A percentile compares a stretch with the other conserved stretches of the same genome.
Conservation (phyloP, 2,113 vertebrate species). For the Phalacrocorax pelagicus region DNA sequence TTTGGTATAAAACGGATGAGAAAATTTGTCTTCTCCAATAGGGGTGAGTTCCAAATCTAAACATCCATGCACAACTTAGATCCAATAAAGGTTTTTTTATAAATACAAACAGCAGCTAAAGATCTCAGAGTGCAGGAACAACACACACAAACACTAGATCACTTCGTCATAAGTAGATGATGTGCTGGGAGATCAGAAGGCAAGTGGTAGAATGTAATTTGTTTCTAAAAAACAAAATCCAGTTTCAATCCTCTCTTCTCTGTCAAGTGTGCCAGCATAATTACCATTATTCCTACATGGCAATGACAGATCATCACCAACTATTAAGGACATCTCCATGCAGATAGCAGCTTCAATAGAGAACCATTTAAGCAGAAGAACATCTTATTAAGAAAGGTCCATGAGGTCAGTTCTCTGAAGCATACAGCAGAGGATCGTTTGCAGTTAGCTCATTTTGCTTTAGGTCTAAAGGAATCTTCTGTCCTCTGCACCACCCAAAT, state of each 20-base stretch:
- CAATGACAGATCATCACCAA: background rate
- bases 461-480: background rate
- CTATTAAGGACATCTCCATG: background rate
- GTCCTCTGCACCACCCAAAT: background rate
- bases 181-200: background rate
- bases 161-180: background rate
- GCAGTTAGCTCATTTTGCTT: background rate
- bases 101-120: background rate
- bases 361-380: background rate
- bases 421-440: background rate
- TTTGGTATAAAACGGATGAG: background rate
- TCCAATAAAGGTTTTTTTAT: background rate
- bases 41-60: background rate
- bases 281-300: background rate
- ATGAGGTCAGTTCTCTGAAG: background rate
- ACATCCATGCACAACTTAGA: background rate
- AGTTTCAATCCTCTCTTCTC: background rate
- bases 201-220: background rate
- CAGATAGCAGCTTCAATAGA: background rate
- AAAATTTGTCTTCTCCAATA: background rate
- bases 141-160: background rate
- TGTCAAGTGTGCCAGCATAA: background rate
- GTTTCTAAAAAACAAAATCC: background rate
- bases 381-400: background rate
- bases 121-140: background rate